phyloP scores from a whole-genome alignment of 2,113 vertebrate species.

The Tamias sibiricus region DNA sequence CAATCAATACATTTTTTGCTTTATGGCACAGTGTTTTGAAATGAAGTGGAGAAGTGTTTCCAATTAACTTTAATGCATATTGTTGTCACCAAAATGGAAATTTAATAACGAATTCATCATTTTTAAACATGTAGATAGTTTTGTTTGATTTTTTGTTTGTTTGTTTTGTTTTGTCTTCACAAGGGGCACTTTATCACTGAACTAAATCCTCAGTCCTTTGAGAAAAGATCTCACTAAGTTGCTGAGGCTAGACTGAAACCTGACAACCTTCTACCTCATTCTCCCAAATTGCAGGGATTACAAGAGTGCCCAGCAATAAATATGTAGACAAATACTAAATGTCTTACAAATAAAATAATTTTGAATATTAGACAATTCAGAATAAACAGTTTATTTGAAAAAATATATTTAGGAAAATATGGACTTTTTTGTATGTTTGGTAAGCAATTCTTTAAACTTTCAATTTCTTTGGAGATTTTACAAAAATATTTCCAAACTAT shows the following conservation, averaged over 20 bases:
- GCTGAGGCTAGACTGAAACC: too few species aligned
- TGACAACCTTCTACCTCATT: too few species aligned
- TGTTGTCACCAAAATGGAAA: background rate
- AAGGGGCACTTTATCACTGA: too few species aligned
- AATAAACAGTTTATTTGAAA: background rate
- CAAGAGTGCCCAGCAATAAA: background rate
- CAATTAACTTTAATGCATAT: background rate
- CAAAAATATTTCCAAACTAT: background rate
- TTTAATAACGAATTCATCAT: background rate
- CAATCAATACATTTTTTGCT: background rate
- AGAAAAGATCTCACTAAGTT: too few species aligned
- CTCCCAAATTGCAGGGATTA: too few species aligned
- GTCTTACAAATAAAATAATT: slow-evolving; percentile 15
- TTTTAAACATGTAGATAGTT: background rate
- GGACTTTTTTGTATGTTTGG: background rate
- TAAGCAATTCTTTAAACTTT: background rate
- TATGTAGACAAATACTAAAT: background rate
- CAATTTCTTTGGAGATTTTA: background rate
- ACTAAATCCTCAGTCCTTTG: too few species aligned
- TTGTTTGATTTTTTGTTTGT: too few species aligned
- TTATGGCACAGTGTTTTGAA: background rate
- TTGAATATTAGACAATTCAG: background rate
- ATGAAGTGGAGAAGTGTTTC: background rate
- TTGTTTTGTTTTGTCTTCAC: too few species aligned
- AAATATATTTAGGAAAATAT: background rate